Conservation (phyloP, 2,888 invertebrate species). For the Calliscelio sp. region DNA sequence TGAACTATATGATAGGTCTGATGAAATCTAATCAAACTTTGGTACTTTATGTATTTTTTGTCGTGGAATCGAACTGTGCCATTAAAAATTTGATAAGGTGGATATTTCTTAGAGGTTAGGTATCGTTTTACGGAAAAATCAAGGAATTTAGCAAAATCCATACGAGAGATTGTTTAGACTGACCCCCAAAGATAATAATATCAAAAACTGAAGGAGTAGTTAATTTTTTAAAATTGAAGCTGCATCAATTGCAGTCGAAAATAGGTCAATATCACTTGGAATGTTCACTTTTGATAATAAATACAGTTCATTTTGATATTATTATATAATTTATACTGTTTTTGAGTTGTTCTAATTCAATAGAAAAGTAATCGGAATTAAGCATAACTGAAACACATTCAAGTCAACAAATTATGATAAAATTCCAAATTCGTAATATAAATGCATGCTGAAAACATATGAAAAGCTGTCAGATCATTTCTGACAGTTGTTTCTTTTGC, state of each 20-base stretch:
- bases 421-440: slow-evolving; percentile 27
- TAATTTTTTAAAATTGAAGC: not conserved
- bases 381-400: slow-evolving; percentile 7
- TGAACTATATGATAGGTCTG: not conserved
- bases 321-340: slow-evolving; percentile 14
- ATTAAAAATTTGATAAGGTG: not conserved
- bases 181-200: not conserved
- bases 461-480: slow-evolving; percentile 16
- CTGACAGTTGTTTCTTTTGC: slow-evolving; percentile 16
- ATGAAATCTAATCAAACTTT: not conserved
- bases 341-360: slow-evolving; percentile 8
- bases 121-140: not conserved
- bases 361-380: slow-evolving; percentile 11
- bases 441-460: slow-evolving; percentile 19
- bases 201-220: not conserved
- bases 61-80: not conserved
- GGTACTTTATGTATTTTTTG: not conserved
- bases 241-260: not conserved
- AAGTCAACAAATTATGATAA: slow-evolving; percentile 4
- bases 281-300: slow-evolving; percentile 1
- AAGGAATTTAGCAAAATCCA: not conserved
- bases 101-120: slow-evolving; percentile 2
- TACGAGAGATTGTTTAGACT: not conserved
- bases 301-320: slow-evolving; percentile 6
- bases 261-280: not conserved